These are phyloP conservation scores for Machimus atricapillus DNA, from an alignment of 2,888 invertebrate species.

Conservation along the genomic window DNA sequence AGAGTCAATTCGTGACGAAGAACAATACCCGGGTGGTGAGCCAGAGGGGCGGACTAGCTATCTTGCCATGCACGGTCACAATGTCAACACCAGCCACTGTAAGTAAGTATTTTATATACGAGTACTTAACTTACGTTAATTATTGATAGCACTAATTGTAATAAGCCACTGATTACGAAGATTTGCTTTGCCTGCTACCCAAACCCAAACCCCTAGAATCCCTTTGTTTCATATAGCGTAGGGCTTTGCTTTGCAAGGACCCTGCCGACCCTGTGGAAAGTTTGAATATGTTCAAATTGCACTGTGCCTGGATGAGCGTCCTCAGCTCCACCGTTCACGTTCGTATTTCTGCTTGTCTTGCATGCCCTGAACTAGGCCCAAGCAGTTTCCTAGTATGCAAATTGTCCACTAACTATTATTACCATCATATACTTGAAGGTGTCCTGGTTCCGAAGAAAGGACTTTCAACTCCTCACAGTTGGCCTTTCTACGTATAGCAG, in stretches of 20 bases:
- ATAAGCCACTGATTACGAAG: constrained; percentile 1
- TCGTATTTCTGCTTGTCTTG: not conserved
- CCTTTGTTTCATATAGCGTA: not conserved
- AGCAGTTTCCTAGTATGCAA: not conserved
- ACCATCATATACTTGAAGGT: constrained; percentile 53
- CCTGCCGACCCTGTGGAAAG: not conserved
- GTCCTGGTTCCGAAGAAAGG: constrained; percentile 68
- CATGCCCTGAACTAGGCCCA: not conserved
- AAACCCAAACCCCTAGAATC: not conserved
- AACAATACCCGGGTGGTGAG: constrained; percentile 49
- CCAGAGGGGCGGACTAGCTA: constrained; percentile 49
- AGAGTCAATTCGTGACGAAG: constrained; percentile 50
- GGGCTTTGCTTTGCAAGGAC: not conserved
- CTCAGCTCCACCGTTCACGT: not conserved
- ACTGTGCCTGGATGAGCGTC: constrained; percentile 7
- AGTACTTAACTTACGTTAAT: constrained; percentile 22
- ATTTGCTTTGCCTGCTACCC: constrained; percentile 1
- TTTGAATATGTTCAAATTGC: constrained; percentile 9
- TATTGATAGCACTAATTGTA: not conserved
- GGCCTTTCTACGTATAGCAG: constrained; percentile 67
- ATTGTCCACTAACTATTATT: constrained; percentile 29
- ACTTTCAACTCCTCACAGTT: constrained; percentile 67
- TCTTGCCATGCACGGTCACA: constrained; percentile 49
- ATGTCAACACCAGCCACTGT: constrained; percentile 51
- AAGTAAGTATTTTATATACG: constrained; percentile 50